These are phyloP conservation scores for Xylophagus ater DNA, from an alignment of 2,888 invertebrate species.

Conservation along the genomic window DNA sequence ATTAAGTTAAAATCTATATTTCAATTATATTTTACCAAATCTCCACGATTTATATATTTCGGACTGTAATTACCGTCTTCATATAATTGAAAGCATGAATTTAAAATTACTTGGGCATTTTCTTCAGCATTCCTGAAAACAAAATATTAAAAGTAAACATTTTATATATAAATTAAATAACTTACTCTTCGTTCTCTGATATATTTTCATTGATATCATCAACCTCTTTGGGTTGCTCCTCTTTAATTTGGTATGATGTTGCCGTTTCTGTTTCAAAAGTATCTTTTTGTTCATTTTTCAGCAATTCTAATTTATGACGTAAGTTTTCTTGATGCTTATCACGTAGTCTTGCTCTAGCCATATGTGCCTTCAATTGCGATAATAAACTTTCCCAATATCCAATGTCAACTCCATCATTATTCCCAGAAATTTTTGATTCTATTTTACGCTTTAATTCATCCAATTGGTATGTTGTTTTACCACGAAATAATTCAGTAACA, in stretches of 20 bases:
- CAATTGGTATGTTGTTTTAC: conserved; percentile 82
- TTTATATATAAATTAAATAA: neutral
- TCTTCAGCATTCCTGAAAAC: conserved; percentile 10
- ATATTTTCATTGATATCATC: too few relatives aligned
- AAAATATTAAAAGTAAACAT: neutral
- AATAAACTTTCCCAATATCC: conserved; percentile 96
- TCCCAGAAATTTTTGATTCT: conserved; percentile 71
- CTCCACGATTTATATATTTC: conserved; percentile 47
- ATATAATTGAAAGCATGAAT: conserved; percentile 56
- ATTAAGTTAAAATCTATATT: neutral
- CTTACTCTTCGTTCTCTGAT: conserved; percentile 10
- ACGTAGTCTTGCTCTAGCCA: conserved; percentile 81
- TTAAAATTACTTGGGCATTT: conserved; percentile 16
- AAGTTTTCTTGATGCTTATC: conserved; percentile 89
- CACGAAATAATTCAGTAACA: conserved; percentile 81
- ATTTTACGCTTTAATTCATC: conserved; percentile 74
- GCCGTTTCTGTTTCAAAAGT: conserved; percentile 23
- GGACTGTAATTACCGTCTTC: conserved; percentile 79
- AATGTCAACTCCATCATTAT: conserved; percentile 84
- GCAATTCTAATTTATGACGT: conserved; percentile 71
- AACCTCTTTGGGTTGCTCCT: conserved; percentile 14
- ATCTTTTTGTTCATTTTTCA: conserved; percentile 76
- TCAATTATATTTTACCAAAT: conserved; percentile 43
- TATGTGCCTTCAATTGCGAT: conserved; percentile 91
- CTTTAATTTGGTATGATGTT: conserved; percentile 12